These are phyloP conservation scores for Okamejei kenojei DNA, from an alignment of 2,797 vertebrate genomes.

Conservation along the genomic window DNA sequence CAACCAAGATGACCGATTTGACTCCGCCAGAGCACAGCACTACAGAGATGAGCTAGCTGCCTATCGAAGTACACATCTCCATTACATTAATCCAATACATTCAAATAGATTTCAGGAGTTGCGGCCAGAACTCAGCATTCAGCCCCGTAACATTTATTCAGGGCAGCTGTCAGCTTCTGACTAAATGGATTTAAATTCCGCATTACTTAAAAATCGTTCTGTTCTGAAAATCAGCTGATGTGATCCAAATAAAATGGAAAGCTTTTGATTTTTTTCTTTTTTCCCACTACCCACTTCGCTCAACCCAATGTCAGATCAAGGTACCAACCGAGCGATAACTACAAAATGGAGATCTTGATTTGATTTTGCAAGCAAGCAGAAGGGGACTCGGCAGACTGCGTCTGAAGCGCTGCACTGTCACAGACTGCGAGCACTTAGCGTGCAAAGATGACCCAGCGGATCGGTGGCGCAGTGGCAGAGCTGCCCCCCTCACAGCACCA, in stretches of 20 bases:
- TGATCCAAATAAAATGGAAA: neutral
- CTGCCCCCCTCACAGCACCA: no score
- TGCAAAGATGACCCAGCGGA: no score
- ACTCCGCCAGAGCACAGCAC: neutral
- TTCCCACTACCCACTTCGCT: no score
- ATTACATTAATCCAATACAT: slow-evolving; percentile 28
- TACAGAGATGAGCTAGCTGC: neutral
- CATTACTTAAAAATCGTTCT: neutral
- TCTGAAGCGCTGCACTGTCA: neutral
- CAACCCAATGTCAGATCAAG: neutral
- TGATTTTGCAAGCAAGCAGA: neutral
- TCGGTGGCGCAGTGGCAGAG: no score
- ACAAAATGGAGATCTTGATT: slow-evolving; percentile 13
- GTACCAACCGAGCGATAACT: neutral
- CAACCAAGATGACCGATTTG: neutral
- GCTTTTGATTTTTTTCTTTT: neutral
- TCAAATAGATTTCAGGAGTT: slow-evolving; percentile 22
- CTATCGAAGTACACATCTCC: slow-evolving; percentile 23
- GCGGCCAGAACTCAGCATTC: neutral
- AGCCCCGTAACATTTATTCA: slow-evolving; percentile 29
- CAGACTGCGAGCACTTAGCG: neutral
- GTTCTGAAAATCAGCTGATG: neutral
- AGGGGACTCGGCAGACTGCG: neutral
- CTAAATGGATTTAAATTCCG: slow-evolving; percentile 15
- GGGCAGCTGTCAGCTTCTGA: slow-evolving; percentile 34